A percentile compares a stretch with the other conserved stretches of the same genome.
phyloP scores from a whole-genome alignment of 2,113 vertebrate species.

The Sula dactylatra region DNA sequence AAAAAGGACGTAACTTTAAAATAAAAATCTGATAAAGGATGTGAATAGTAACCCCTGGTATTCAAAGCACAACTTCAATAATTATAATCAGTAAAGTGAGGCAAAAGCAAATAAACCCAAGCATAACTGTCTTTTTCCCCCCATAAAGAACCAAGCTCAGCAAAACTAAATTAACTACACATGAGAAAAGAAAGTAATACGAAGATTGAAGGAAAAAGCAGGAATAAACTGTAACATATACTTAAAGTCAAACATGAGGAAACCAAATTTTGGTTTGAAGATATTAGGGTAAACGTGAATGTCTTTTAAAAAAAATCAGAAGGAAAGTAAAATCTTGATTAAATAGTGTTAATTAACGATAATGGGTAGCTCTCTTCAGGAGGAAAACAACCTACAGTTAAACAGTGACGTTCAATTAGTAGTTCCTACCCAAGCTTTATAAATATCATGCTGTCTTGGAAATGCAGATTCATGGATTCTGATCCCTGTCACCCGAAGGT shows the following conservation, averaged over 20 bases:
- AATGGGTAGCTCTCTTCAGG: background rate
- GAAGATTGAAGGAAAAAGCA: background rate
- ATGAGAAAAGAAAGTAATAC: background rate
- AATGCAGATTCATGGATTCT: background rate
- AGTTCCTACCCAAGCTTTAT: background rate
- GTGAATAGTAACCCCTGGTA: background rate
- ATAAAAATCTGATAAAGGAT: background rate
- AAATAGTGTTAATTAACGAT: background rate
- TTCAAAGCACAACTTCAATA: background rate
- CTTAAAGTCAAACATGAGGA: background rate
- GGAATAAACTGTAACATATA: background rate
- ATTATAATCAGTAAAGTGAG: background rate
- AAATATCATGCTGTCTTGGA: background rate
- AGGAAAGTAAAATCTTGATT: background rate
- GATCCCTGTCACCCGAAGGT: background rate
- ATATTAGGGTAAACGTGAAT: background rate
- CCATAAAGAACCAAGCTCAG: background rate
- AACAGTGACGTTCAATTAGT: background rate
- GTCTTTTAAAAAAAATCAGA: background rate
- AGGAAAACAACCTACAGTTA: background rate
- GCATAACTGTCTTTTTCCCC: background rate
- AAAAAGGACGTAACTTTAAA: background rate
- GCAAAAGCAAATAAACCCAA: background rate
- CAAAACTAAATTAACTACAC: background rate
- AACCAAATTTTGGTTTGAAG: background rate